A percentile compares a stretch with the other conserved stretches of the same genome.
These are phyloP conservation scores for Pedionomus torquatus DNA, from an alignment of 2,113 vertebrate species.

Conservation along the genomic window DNA sequence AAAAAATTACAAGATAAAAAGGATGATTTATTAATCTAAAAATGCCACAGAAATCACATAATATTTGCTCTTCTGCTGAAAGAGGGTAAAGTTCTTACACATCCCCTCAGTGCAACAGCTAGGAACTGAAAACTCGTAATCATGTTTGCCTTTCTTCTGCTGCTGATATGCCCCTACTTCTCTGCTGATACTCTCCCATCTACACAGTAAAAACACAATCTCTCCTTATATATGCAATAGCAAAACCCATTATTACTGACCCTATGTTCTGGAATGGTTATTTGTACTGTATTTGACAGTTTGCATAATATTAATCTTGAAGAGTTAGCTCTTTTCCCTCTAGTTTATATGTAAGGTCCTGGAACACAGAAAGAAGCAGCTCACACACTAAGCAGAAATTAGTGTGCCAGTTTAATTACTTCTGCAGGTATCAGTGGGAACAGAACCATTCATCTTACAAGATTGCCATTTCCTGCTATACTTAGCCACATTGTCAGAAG, in stretches of 20 bases:
- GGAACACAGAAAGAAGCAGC: conserved; percentile 3
- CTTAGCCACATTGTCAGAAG: neutral
- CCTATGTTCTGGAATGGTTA: neutral
- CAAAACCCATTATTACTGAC: too few relatives aligned
- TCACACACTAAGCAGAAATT: neutral
- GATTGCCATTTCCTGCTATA: neutral
- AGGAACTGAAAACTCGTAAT: neutral
- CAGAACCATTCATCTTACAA: neutral
- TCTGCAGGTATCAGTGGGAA: neutral
- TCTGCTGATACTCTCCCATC: neutral
- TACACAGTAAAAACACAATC: neutral
- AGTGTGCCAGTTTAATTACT: neutral
- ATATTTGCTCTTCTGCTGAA: neutral
- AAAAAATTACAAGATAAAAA: conserved; percentile 39
- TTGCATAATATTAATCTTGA: neutral
- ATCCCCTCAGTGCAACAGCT: neutral
- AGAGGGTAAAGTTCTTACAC: neutral
- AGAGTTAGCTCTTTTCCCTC: neutral
- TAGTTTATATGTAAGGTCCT: neutral
- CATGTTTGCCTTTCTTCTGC: neutral
- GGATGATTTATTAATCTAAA: conserved; percentile 60
- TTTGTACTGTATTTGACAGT: neutral
- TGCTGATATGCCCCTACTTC: neutral
- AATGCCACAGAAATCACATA: neutral
- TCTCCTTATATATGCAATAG: neutral